Conservation (phyloP, 2,113 vertebrate genomes). For the Tychaedon coryphoeus region DNA sequence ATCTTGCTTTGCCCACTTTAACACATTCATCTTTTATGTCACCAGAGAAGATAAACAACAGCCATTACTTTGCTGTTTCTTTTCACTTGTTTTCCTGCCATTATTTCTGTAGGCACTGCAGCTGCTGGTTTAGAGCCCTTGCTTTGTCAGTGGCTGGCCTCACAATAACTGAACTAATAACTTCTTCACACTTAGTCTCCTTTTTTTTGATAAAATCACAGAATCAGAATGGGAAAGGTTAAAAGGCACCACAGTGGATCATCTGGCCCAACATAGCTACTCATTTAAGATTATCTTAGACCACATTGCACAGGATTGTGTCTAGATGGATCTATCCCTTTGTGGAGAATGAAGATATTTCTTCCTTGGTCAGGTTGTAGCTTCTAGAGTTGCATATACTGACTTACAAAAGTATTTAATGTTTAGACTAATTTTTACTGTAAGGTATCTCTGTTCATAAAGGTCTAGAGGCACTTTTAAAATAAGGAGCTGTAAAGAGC, state of each 20-base stretch:
- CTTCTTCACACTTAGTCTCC: background rate
- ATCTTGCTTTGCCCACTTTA: background rate
- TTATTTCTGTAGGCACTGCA: background rate
- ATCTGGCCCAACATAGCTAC: background rate
- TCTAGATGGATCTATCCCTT: fast-evolving
- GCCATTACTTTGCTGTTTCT: background rate
- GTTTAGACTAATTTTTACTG: background rate
- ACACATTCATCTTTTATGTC: background rate
- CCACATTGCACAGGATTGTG: background rate
- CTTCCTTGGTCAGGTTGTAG: background rate
- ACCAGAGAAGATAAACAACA: background rate
- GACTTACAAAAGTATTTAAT: background rate
- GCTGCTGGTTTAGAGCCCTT: background rate
- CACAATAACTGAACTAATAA: background rate
- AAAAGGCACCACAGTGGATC: background rate
- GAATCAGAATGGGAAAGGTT: background rate
- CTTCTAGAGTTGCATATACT: background rate
- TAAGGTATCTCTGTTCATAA: background rate
- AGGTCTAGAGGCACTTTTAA: background rate
- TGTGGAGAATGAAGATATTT: background rate
- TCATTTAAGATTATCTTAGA: background rate
- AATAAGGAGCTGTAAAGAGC: background rate
- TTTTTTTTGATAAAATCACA: background rate
- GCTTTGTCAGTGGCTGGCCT: background rate
- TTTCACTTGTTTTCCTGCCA: background rate